A percentile compares a stretch with the other conserved stretches of the same genome.
phyloP scores from a whole-genome alignment of 2,113 vertebrate species.

The Hemichromis elongatus region DNA sequence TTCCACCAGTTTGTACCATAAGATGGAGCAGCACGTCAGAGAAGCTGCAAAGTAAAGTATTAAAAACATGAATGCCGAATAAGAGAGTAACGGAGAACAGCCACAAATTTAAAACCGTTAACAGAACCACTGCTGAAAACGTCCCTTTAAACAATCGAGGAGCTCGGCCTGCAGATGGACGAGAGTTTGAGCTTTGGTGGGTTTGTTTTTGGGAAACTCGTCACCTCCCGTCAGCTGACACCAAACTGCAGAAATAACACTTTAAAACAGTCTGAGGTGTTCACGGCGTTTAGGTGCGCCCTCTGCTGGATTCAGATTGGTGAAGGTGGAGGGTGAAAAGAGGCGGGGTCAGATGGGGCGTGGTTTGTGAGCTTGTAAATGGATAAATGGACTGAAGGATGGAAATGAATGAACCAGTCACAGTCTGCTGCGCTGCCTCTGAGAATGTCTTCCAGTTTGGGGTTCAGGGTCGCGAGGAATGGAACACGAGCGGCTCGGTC shows the following conservation, averaged over 20 bases:
- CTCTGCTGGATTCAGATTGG: not conserved
- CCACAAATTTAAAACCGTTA: not conserved
- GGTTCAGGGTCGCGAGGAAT: not conserved
- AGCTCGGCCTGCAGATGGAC: not conserved
- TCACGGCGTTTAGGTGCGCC: not conserved
- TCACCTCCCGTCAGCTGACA: constrained; percentile 5
- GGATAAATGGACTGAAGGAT: not conserved
- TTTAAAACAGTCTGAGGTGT: not conserved
- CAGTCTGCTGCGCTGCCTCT: constrained; percentile 40
- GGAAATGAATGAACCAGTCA: constrained; percentile 29
- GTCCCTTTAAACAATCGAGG: not conserved
- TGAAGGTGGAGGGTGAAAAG: not conserved
- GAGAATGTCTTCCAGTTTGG: constrained; percentile 70
- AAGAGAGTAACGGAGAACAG: not conserved
- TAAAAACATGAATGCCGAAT: not conserved
- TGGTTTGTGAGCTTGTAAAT: not conserved
- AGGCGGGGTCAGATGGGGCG: not conserved
- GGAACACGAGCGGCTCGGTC: not conserved
- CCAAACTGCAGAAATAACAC: not conserved
- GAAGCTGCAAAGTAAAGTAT: not conserved
- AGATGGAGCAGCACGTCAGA: not conserved
- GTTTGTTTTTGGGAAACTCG: constrained; percentile 14
- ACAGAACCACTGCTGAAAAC: not conserved
- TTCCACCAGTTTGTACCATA: not conserved
- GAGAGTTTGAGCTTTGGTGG: not conserved